Conservation (phyloP, 2,113 vertebrate genomes). For the Arvicanthis niloticus region DNA sequence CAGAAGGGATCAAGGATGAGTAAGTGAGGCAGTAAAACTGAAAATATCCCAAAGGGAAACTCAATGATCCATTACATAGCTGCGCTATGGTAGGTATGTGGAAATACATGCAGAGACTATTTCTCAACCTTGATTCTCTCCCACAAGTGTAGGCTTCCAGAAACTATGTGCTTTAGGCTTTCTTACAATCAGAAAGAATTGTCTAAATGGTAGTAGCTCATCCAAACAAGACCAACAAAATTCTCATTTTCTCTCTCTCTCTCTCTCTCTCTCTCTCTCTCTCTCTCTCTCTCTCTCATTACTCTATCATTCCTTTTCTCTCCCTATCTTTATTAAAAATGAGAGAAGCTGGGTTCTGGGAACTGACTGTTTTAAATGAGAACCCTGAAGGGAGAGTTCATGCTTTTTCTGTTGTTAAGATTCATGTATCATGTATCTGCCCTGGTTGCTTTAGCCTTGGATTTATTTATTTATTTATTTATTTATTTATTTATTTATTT, state of each 20-base stretch:
- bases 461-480: neutral
- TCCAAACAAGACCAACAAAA: neutral
- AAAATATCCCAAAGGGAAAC: constrained; percentile 15
- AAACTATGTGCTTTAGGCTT: neutral
- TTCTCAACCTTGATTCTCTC: neutral
- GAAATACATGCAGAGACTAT: neutral
- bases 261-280: neutral
- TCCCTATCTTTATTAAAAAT: neutral
- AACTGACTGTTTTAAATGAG: constrained; percentile 12
- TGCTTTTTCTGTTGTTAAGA: neutral
- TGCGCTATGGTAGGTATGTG: neutral
- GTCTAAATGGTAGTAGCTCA: neutral
- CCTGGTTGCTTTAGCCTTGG: neutral
- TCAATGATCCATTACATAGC: neutral
- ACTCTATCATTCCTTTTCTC: neutral
- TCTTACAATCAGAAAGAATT: neutral
- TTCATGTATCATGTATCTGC: neutral
- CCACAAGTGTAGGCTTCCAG: neutral
- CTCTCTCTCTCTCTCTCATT: neutral
- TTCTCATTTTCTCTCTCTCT: neutral
- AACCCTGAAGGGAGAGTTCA: neutral
- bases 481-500: neutral
- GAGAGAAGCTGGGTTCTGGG: neutral
- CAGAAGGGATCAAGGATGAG: neutral
- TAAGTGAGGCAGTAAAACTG: neutral